Percentiles rank a stretch among this genome's conserved stretches.
Conservation (phyloP, 2,888 invertebrate genomes). For the Deilephila porcellus region DNA sequence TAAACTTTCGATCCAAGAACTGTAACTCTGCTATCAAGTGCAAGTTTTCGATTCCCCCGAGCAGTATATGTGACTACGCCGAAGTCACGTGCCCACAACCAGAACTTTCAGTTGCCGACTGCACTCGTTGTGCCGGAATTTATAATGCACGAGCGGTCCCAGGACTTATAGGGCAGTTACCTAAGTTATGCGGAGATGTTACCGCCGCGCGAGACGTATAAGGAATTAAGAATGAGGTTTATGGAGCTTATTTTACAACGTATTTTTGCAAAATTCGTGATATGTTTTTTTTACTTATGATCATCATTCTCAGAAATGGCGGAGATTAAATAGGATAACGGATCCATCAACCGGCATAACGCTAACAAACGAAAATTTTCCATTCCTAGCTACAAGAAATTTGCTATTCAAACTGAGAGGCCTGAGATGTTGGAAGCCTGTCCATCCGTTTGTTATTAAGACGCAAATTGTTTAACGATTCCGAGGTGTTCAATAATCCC, state of each 20-base stretch:
- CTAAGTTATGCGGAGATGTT: not conserved
- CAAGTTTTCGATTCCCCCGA: slow-evolving; percentile 5
- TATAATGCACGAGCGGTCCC: slow-evolving; percentile 2
- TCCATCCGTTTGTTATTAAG: too few relatives aligned
- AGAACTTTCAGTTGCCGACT: slow-evolving; percentile 12
- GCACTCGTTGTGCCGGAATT: slow-evolving; percentile 12
- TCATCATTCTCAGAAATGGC: too few relatives aligned
- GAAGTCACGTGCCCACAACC: not conserved
- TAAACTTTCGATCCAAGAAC: slow-evolving; percentile 1
- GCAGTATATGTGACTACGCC: slow-evolving; percentile 10
- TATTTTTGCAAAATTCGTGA: too few relatives aligned
- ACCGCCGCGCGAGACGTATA: not conserved
- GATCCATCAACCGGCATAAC: too few relatives aligned
- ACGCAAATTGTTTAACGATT: too few relatives aligned
- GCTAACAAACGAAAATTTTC: too few relatives aligned
- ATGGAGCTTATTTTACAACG: not conserved
- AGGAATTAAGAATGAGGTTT: not conserved
- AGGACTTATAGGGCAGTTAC: not conserved
- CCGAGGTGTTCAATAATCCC: too few relatives aligned
- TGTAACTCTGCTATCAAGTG: not conserved
- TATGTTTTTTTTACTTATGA: too few relatives aligned
- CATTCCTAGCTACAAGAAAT: too few relatives aligned
- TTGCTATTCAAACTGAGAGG: too few relatives aligned
- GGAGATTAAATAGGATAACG: too few relatives aligned
- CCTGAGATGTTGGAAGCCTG: too few relatives aligned